Evolutionary conservation across 2,888 invertebrate genomes (phyloP).

Genomic region (Gortyna flavago): DNA sequence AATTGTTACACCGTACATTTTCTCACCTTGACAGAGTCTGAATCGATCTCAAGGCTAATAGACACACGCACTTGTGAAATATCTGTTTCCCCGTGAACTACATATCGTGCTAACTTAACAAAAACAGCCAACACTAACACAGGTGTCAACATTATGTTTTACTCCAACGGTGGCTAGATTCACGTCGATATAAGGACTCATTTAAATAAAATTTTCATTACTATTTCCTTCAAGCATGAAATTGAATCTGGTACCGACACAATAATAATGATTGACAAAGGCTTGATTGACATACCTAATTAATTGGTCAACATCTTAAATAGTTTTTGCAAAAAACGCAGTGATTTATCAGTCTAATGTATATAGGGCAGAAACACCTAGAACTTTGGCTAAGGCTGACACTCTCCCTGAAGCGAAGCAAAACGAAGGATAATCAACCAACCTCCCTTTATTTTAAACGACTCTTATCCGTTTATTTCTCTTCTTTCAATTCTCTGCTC

Average conservation of each 20-base stretch:
- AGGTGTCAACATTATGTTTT: constrained; percentile 22
- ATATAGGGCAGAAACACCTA: not conserved
- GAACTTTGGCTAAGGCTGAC: not conserved
- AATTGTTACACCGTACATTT: no score
- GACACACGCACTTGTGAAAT: not conserved
- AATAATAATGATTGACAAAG: not conserved
- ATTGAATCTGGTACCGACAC: constrained; percentile 15
- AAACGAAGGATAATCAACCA: not conserved
- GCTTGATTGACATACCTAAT: not conserved
- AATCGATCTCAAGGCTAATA: not conserved
- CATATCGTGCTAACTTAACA: constrained; percentile 1
- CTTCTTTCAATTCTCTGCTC: not conserved
- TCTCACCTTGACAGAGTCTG: not conserved
- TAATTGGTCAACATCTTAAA: not conserved
- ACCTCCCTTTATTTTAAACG: not conserved
- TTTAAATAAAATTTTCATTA: constrained; percentile 18
- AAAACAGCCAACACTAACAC: not conserved
- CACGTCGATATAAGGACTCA: not conserved
- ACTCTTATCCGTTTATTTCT: not conserved
- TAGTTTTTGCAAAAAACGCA: not conserved
- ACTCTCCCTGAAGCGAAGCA: not conserved
- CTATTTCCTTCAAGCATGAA: constrained; percentile 31
- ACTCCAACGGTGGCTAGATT: not conserved
- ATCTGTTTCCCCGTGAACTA: not conserved
- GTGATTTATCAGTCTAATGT: not conserved